These are phyloP conservation scores for Onthophagus sagittarius DNA, from an alignment of 2,888 invertebrate species.

Conservation along the genomic window DNA sequence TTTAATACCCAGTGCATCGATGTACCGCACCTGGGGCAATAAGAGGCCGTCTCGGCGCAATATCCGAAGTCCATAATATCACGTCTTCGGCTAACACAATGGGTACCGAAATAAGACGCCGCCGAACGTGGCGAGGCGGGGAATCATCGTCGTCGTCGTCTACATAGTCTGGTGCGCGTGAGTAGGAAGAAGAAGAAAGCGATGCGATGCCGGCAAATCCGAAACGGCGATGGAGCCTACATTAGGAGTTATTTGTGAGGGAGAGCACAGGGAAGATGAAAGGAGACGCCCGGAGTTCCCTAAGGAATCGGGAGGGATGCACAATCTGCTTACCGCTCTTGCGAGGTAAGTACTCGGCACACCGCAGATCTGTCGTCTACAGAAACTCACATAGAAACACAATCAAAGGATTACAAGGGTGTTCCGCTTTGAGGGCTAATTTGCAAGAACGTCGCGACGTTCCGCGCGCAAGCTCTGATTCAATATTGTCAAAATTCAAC, in stretches of 20 bases:
- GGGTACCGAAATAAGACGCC: not conserved
- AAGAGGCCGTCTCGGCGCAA: not conserved
- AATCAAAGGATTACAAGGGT: slow-evolving; percentile 38
- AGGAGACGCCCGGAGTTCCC: slow-evolving; percentile 30
- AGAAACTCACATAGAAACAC: slow-evolving; percentile 38
- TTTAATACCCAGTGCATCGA: not conserved
- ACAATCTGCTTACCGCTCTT: slow-evolving; percentile 35
- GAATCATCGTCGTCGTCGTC: too few species aligned
- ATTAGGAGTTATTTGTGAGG: slow-evolving; percentile 9
- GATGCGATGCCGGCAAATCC: not conserved
- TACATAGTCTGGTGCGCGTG: not conserved
- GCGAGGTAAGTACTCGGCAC: slow-evolving; percentile 36
- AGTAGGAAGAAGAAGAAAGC: not conserved
- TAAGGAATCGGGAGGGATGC: slow-evolving; percentile 20
- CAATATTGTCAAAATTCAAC: slow-evolving; percentile 26
- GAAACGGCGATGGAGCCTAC: not conserved
- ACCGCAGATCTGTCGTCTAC: slow-evolving; percentile 38
- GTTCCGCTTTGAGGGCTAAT: slow-evolving; percentile 33
- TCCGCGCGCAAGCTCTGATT: slow-evolving; percentile 16
- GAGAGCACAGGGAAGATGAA: slow-evolving; percentile 32
- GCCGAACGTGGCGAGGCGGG: not conserved
- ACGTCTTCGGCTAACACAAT: not conserved
- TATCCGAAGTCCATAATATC: not conserved
- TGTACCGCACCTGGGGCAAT: not conserved
- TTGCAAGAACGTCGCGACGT: slow-evolving; percentile 24